Evolutionary conservation across 1,140 invertebrate genomes (phyloP).

Genomic region (Whitmania pigra): DNA sequence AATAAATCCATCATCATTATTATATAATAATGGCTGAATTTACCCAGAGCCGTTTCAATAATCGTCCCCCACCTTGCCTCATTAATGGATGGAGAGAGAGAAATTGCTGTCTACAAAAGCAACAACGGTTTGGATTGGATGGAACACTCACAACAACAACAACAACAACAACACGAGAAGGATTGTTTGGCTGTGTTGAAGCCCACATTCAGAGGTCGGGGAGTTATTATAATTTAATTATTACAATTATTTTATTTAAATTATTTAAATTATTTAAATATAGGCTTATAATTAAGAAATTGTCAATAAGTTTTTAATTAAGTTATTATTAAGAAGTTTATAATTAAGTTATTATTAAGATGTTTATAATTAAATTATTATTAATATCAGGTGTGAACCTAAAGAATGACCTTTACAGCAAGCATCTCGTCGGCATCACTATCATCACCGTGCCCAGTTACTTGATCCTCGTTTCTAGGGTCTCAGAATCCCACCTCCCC

Average conservation of each 20-base stretch:
- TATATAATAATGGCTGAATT: too few relatives aligned
- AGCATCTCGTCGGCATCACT: neutral
- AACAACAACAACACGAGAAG: neutral
- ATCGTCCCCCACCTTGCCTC: slow-evolving; percentile 98
- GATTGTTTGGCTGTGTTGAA: neutral
- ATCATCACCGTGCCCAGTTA: neutral
- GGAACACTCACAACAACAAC: neutral
- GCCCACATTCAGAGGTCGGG: neutral
- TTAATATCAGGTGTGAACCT: neutral
- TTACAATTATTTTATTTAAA: too few relatives aligned
- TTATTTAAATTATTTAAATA: too few relatives aligned
- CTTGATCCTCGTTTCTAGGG: neutral
- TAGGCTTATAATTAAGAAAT: too few relatives aligned
- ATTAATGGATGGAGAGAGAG: slow-evolving; percentile 72
- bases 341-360: too few relatives aligned
- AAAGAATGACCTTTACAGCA: neutral
- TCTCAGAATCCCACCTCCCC: neutral
- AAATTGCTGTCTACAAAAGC: slow-evolving; percentile 88
- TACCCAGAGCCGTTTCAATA: slow-evolving; percentile 44
- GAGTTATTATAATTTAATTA: too few relatives aligned
- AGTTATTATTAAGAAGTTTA: too few relatives aligned
- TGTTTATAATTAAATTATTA: too few relatives aligned
- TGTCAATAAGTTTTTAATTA: too few relatives aligned
- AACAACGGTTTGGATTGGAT: slow-evolving; percentile 93
- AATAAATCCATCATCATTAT: too few relatives aligned